Base-by-base conservation (phyloP, 2,113 vertebrate species). In the Gracilinanus agilis region DNA sequence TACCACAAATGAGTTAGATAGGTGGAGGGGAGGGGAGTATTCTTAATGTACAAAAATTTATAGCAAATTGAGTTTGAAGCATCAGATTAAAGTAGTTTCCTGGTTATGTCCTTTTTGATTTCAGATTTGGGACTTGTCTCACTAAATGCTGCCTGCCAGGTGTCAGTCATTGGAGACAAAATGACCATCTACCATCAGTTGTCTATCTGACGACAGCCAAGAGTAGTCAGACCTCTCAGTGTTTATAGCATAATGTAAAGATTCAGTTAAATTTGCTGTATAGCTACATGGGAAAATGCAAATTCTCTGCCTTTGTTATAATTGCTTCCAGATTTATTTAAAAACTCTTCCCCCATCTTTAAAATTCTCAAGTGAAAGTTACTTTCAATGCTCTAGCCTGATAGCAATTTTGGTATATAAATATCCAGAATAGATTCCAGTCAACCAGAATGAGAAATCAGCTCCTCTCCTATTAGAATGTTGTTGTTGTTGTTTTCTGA, bases 261-360 rank as follows among this genome's bases (percentile, higher is more conserved):
- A 90, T 83, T 90, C 24, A 90, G 89, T 27, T 53, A 90, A 90
- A 21, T 21, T 49, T 90, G 44, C 12, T 29, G 24, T 29, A 12
- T 89, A 44, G 44, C 44, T 89, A 53, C 49, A 25, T 53, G 49
- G 49, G 89, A 90, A 90, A 90, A 90, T 90, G 88, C 49, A 89
- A 89, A 90, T 3, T 91, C 16, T 94, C 91, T 97, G 94, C 44
- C 61, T 95, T 93, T 49, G 6, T 89, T 94, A 56, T 29, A 34
- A 44, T 96, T 92, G 29, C 53, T 10, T 89, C 94, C 89, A 95
- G 96, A 90, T 94, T 92, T 58, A 61, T 8, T 96, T 94, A 24
- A 95, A 91, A 93, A 25, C 44, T 49, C 93, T 91, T 53, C 34
- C 7, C 54, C 9, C 9, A 13, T 0, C 91, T 90, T 89, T 44